Evolutionary conservation across 2,113 vertebrate genomes (phyloP).

Genomic region (Platichthys flesus): DNA sequence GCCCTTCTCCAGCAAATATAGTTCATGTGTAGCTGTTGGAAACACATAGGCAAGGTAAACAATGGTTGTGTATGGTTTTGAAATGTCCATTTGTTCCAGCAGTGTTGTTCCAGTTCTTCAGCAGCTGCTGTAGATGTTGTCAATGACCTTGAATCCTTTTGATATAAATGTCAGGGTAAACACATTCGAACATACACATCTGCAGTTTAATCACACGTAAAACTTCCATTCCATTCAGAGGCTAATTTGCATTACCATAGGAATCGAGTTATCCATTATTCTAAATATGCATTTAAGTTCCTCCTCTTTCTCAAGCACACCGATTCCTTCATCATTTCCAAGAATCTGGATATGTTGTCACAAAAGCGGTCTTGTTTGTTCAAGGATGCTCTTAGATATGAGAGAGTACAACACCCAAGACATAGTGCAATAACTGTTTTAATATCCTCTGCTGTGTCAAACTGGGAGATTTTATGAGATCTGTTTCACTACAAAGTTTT

Average conservation of each 20-base stretch:
- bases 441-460: slow-evolving; percentile 38
- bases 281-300: neutral
- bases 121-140: neutral
- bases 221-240: neutral
- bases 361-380: slow-evolving; percentile 10
- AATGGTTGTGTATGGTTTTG: neutral
- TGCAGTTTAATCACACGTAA: neutral
- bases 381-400: slow-evolving; percentile 29
- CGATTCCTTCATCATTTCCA: neutral
- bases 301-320: neutral
- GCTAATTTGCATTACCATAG: neutral
- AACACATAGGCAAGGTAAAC: no score
- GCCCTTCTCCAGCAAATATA: no score
- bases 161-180: neutral
- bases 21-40: no score
- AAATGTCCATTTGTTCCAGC: neutral
- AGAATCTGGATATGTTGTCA: neutral
- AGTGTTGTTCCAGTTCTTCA: neutral
- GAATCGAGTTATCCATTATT: neutral
- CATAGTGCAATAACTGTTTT: slow-evolving; percentile 40
- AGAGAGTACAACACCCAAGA: slow-evolving; percentile 21
- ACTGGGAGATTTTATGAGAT: slow-evolving; percentile 35
- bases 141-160: neutral
- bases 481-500: slow-evolving; percentile 15
- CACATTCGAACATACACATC: neutral